These are phyloP conservation scores for Campoletis sonorensis DNA, from an alignment of 1,140 invertebrate genomes.

Conservation along the genomic window DNA sequence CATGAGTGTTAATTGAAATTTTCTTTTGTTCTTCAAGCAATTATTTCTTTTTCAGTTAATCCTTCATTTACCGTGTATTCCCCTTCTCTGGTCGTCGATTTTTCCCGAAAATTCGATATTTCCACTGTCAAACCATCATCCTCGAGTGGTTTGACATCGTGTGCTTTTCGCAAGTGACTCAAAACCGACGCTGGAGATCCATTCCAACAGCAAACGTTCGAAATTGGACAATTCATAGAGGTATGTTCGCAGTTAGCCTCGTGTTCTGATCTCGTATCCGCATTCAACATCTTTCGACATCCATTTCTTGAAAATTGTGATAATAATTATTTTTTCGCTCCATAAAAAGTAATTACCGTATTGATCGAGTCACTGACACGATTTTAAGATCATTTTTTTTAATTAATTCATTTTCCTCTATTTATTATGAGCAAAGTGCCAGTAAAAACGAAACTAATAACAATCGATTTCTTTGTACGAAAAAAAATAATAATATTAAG, in stretches of 20 bases:
- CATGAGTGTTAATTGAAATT: too few species aligned
- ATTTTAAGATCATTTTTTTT: too few species aligned
- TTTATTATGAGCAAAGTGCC: too few species aligned
- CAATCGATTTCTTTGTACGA: too few species aligned
- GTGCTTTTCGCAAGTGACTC: constrained; percentile 5
- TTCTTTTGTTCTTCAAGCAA: too few species aligned
- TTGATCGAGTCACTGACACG: too few species aligned
- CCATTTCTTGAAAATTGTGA: constrained; percentile 13
- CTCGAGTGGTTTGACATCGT: constrained; percentile 42
- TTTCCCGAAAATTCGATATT: constrained; percentile 54
- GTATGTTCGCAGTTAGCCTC: constrained; percentile 16
- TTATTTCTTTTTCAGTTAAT: constrained; percentile 31
- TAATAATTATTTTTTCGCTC: neutral
- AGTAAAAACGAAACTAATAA: too few species aligned
- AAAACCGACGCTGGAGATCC: neutral
- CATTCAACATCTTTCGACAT: constrained; percentile 7
- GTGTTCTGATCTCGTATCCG: constrained; percentile 11
- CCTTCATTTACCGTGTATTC: constrained; percentile 54
- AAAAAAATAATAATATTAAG: too few species aligned
- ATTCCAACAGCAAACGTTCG: constrained; percentile 9
- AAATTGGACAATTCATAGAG: constrained; percentile 20
- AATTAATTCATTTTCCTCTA: too few species aligned
- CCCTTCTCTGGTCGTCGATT: constrained; percentile 47
- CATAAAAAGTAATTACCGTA: neutral
- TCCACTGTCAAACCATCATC: constrained; percentile 49